Conservation (phyloP, 2,797 vertebrate genomes). For the Rhodeus uyekii region DNA sequence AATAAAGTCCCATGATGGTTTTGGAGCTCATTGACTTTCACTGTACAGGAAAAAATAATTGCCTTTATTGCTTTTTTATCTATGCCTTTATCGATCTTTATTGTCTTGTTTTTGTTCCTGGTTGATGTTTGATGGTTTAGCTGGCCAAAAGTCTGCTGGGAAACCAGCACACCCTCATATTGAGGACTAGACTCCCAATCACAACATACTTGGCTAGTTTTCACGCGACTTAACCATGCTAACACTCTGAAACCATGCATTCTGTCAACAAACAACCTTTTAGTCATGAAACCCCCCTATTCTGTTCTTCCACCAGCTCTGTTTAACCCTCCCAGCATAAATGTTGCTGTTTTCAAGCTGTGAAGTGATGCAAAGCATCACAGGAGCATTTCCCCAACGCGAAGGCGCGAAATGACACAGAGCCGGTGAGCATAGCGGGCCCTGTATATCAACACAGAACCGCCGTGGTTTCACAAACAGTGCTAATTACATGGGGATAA, state of each 20-base stretch:
- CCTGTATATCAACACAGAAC: constrained; percentile 69
- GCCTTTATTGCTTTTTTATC: too few relatives aligned
- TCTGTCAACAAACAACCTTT: neutral
- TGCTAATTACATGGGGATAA: constrained; percentile 79
- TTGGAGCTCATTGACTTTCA: neutral
- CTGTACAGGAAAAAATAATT: neutral
- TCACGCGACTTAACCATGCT: neutral
- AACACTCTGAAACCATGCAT: neutral
- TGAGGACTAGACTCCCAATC: neutral
- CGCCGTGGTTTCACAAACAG: constrained; percentile 76
- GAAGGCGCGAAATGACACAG: constrained; percentile 49
- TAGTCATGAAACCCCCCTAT: neutral
- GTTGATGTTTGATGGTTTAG: neutral
- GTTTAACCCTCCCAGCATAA: neutral
- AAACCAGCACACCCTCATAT: neutral
- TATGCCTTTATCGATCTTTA: too few relatives aligned
- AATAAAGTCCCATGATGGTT: neutral
- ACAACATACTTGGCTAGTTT: neutral
- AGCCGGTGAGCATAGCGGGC: constrained; percentile 22
- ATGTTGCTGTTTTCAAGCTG: neutral
- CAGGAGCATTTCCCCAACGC: neutral
- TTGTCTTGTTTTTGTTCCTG: neutral
- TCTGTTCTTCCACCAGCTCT: neutral
- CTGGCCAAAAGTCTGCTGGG: neutral
- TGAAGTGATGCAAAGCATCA: constrained; percentile 25